Evolutionary conservation across 2,888 invertebrate genomes (phyloP).

Genomic region (Habrosyne pyritoides): DNA sequence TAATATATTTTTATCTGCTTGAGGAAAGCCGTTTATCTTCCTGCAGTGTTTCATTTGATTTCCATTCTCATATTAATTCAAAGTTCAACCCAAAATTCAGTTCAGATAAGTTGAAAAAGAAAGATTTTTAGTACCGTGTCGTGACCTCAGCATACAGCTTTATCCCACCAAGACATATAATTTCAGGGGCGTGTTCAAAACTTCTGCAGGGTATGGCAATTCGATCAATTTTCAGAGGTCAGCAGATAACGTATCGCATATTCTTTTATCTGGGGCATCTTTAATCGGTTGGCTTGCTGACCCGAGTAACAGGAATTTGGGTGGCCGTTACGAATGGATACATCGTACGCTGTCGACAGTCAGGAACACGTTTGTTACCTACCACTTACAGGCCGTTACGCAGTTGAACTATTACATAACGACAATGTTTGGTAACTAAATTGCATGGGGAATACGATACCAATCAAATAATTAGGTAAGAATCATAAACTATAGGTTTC

Average conservation of each 20-base stretch:
- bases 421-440: slow-evolving; percentile 24
- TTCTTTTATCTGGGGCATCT: slow-evolving; percentile 62
- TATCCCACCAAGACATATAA: slow-evolving; percentile 42
- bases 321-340: slow-evolving; percentile 53
- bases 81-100: background rate
- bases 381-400: slow-evolving; percentile 39
- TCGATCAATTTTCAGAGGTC: slow-evolving; percentile 66
- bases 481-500: background rate
- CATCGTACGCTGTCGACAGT: slow-evolving; percentile 36
- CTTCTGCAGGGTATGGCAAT: slow-evolving; percentile 47
- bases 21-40: background rate
- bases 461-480: background rate
- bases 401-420: slow-evolving; percentile 49
- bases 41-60: background rate
- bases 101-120: background rate
- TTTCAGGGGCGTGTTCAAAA: slow-evolving; percentile 56
- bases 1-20: background rate
- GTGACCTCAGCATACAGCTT: background rate
- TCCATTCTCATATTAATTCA: background rate
- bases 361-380: slow-evolving; percentile 35
- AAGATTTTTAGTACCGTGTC: background rate
- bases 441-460: background rate
- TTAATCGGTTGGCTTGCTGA: slow-evolving; percentile 59
- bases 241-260: slow-evolving; percentile 53
- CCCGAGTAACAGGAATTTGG: slow-evolving; percentile 58